Conservation (phyloP, 2,797 vertebrate species). For the Sebastes goodei region DNA sequence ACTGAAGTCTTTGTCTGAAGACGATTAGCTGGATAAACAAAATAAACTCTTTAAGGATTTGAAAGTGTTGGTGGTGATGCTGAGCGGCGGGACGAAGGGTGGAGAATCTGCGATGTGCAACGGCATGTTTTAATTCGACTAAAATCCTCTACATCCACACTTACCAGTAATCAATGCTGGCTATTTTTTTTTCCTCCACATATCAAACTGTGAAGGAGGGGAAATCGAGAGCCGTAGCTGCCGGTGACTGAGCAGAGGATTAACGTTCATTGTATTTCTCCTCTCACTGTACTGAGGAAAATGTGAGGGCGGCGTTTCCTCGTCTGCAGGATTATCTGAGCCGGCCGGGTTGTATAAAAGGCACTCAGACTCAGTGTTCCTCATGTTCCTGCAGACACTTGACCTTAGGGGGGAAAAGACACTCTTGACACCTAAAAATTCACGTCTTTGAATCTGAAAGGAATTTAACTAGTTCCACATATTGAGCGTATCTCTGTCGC, state of each 20-base stretch:
- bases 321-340: conserved; percentile 61
- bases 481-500: neutral
- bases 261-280: conserved; percentile 50
- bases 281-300: conserved; percentile 20
- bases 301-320: conserved; percentile 23
- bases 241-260: conserved; percentile 52
- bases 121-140: conserved; percentile 35
- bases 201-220: conserved; percentile 48
- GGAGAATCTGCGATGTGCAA: neutral
- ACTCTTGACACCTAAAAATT: conserved; percentile 47
- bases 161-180: conserved; percentile 44
- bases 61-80: neutral
- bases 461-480: conserved; percentile 25
- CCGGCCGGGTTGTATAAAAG: conserved; percentile 12
- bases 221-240: conserved; percentile 44
- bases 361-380: conserved; percentile 35
- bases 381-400: conserved; percentile 50
- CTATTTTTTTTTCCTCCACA: neutral
- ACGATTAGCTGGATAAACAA: conserved; percentile 26
- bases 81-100: neutral
- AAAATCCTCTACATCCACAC: conserved; percentile 41
- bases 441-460: conserved; percentile 27
- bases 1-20: conserved; percentile 1
- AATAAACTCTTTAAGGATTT: conserved; percentile 19
- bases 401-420: conserved; percentile 40